Percentiles rank a stretch among this genome's conserved stretches.
phyloP scores from a whole-genome alignment of 2,113 vertebrate species.

The Mandrillus leucophaeus region DNA sequence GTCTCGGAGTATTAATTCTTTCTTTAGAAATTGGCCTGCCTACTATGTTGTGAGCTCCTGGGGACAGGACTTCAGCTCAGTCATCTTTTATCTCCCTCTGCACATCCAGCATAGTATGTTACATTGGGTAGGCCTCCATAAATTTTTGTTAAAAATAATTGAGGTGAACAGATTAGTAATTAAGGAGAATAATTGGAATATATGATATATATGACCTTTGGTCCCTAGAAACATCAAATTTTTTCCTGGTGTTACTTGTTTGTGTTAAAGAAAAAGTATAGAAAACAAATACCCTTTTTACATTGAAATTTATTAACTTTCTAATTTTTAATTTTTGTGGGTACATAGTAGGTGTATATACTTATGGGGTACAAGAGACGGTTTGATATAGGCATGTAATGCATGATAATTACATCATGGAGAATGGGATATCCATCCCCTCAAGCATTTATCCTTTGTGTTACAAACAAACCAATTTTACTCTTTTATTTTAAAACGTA shows the following conservation, averaged over 20 bases:
- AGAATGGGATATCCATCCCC: too few relatives aligned
- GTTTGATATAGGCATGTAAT: too few relatives aligned
- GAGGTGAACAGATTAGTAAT: conserved; percentile 34
- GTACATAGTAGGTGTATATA: too few relatives aligned
- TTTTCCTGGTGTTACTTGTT: neutral
- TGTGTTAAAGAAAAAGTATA: conserved; percentile 25
- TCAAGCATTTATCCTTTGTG: too few relatives aligned
- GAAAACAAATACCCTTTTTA: conserved; percentile 21
- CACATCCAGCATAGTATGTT: neutral
- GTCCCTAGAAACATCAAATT: conserved; percentile 34
- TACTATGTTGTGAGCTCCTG: neutral
- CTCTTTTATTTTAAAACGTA: too few relatives aligned
- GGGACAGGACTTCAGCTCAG: neutral
- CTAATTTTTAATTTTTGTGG: too few relatives aligned
- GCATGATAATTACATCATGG: too few relatives aligned
- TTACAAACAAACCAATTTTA: too few relatives aligned
- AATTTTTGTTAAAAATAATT: conserved; percentile 56
- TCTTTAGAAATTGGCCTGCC: neutral
- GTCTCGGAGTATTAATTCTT: neutral
- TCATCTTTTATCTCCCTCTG: neutral
- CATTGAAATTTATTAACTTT: neutral
- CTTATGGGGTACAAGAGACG: too few relatives aligned
- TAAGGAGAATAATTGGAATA: conserved; percentile 57
- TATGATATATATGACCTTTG: conserved; percentile 36
- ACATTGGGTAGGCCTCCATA: neutral